Evolutionary conservation across 1,140 invertebrate genomes (phyloP), one percentile per base, ranked within the genome.

Genomic region (Heliconius eleuchia): DNA sequence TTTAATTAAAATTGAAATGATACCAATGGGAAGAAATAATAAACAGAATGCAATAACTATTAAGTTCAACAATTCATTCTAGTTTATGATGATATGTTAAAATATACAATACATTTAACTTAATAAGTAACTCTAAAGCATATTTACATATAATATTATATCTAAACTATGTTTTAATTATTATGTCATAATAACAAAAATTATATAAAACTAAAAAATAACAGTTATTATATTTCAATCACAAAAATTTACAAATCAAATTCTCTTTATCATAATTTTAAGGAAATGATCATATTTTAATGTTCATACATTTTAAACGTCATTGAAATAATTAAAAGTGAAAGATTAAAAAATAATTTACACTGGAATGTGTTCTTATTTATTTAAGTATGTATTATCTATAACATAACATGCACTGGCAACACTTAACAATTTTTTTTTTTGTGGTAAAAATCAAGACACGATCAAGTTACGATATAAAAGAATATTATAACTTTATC

Each of bases 81-180:
- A 66, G 4, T 66, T 66, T 11, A 66, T 66, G 9, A 71, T 70
- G 46, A 75, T 73, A 83, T 84, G 81, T 87, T 86, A 89, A 88
- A 91, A 89, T 91, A 91, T 91, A 91, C 89, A 91, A 84, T 85
- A 83, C 27, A 77, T 57, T 73, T 52, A 86, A 78, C 73, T 85
- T 84, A 85, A 19, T 30, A 30, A 79, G 4, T 74, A 82, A 80
- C 79, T 80, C 79, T 86, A 79, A 83, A 76, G 23, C 71, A 86
- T 89, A 88, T 88, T 91, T 91, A 89, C 84, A 88, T 77, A 86
- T 80, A 82, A 88, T 76, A 23, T 66, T 60, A 73, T 42, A 72
- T 50, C 18, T 55, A 52, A 55, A 23, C 55, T 70, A 13, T 57
- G 34, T 52, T 57, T 37, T n/a, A 19, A 71, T 77, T 37, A 52